Percentiles rank a stretch among this genome's conserved stretches.
phyloP scores from a whole-genome alignment of 2,113 vertebrate species.

The Sorex araneus region DNA sequence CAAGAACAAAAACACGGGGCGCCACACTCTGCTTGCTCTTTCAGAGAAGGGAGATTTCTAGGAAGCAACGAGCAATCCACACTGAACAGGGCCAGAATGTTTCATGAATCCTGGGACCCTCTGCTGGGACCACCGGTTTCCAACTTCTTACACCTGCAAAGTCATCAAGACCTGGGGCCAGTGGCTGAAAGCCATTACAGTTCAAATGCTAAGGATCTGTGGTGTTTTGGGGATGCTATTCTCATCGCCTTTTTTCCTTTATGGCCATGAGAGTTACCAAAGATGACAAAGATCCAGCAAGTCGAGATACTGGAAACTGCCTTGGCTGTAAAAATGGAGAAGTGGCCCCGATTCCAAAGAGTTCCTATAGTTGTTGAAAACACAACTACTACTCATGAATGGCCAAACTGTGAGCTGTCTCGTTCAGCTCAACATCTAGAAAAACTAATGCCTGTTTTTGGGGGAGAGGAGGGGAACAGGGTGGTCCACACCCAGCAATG shows the following conservation, averaged over 20 bases:
- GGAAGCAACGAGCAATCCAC: too few species aligned
- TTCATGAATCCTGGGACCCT: too few species aligned
- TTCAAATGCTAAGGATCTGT: background rate
- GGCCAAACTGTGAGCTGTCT: constrained; percentile 5
- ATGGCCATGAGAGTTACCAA: background rate
- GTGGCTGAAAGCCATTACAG: too few species aligned
- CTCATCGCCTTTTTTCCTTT: background rate
- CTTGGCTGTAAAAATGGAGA: background rate
- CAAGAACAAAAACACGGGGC: too few species aligned
- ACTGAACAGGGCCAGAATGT: too few species aligned
- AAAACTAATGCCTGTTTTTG: constrained; percentile 1
- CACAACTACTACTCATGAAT: background rate
- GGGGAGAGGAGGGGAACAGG: too few species aligned
- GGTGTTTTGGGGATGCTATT: background rate
- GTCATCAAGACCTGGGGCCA: too few species aligned
- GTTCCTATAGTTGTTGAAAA: constrained; percentile 7
- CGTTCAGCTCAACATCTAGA: background rate
- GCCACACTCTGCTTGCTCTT: too few species aligned
- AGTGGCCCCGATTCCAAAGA: background rate
- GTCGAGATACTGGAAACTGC: background rate
- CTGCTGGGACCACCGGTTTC: too few species aligned
- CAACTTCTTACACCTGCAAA: too few species aligned
- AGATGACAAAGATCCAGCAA: background rate
- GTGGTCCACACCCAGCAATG: too few species aligned
- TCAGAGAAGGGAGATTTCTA: too few species aligned